Base-by-base conservation (phyloP, 2,113 vertebrate genomes). In the Rhombomys opimus region DNA sequence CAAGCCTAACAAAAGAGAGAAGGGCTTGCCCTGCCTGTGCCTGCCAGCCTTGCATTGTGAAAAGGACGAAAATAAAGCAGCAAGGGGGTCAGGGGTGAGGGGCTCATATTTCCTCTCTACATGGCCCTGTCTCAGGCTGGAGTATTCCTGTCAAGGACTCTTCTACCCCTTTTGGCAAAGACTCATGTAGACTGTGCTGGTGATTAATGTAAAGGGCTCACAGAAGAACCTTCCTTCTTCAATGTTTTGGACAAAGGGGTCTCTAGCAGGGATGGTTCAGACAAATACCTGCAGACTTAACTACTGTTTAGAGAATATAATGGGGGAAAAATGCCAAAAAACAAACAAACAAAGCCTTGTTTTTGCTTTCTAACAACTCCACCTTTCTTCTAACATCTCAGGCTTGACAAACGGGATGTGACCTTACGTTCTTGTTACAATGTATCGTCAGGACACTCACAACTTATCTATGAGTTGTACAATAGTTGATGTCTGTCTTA, bases 71-170 rank as follows among this genome's bases (percentile, higher is more conserved):
- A 98, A 99, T 98, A 98, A 98, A 98, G 98, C 98, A 98, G 98
- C 97, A 96, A 89, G 84, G 90, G 81, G 98, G 98, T 98, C 98
- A 98, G 97, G 95, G 98, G 98, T 98, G 96, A 98, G 67, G 97
- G 97, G 98, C 98, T 98, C 98, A 98, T 98, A 98, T 99, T 98
- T 98, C 98, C 97, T 98, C 98, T 98, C 98, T 98, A 92, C 98
- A 98, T 98, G 98, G 98, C 98, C 98, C 97, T 92, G 93, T 98
- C 98, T 98, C 89, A 27, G 97, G 97, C 97, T 96, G 95, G 98
- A 96, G 72, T 97, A 93, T 93, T 97, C 98, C 98, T 97, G 86
- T 98, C 97, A 97, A 98, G 80, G 90, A 67, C 70, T 86, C 75
- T 38, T 93, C 93, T 95, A 97, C 96, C 97, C 97, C 94, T 98